Conservation (phyloP, 1,140 invertebrate species). For the Meloidogyne hapla region DNA sequence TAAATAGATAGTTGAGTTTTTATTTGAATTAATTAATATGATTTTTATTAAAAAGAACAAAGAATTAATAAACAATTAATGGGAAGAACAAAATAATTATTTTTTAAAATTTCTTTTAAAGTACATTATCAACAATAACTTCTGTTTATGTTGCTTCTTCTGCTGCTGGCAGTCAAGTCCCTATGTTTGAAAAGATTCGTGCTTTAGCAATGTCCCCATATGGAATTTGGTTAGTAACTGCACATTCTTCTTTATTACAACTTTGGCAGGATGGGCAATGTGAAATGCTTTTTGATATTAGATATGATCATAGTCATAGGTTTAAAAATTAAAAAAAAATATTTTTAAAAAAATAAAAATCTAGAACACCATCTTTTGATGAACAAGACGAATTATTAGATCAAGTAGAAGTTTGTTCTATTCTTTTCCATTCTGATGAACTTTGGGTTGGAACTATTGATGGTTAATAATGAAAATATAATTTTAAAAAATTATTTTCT, state of each 20-base stretch:
- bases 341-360: background rate
- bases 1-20: conserved; percentile 65
- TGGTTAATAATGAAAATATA: conserved; percentile 36
- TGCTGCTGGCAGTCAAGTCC: conserved; percentile 53
- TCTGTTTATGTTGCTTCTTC: conserved; percentile 66
- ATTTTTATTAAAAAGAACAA: no score
- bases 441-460: conserved; percentile 69
- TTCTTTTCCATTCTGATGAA: conserved; percentile 65
- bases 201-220: conserved; percentile 54
- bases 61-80: background rate
- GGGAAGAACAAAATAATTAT: background rate
- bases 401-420: conserved; percentile 65
- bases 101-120: conserved; percentile 41
- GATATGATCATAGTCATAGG: conserved; percentile 66
- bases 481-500: background rate
- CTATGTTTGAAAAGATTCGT: conserved; percentile 61
- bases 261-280: conserved; percentile 68
- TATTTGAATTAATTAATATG: background rate
- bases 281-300: conserved; percentile 67
- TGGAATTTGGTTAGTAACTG: conserved; percentile 67
- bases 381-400: conserved; percentile 63
- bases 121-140: conserved; percentile 66
- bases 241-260: conserved; percentile 68
- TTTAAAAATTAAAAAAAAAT: conserved; percentile 21
- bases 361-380: conserved; percentile 51